Evolutionary conservation across 2,113 vertebrate genomes (phyloP), one percentile per base, ranked within the genome.

Genomic region (Thermophis baileyi): DNA sequence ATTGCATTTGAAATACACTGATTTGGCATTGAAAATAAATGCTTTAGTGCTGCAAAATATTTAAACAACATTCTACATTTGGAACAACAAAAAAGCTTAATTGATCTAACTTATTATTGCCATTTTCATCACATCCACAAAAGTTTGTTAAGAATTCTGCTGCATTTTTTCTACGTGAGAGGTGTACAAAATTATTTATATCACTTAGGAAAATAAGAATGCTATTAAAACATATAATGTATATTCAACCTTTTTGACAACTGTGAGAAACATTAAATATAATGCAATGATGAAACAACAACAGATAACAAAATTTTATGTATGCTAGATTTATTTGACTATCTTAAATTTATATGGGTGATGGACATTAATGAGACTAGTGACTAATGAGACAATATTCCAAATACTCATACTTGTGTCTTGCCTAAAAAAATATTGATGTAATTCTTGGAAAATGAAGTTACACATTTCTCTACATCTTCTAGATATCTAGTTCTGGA

Each of bases 31-130:
- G n/a, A 60, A 60, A 90, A 57, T 60, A 50, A 93, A 92, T 53
- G 18, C 50, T 25, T 89, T 94, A 25, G 27, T 92, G 9, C 86
- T n/a, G 4, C 91, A 89, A 18, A 51, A 20, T n/a, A 89, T 91
- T 93, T 89, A 87, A 92, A 51, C 51, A 51, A 94, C 44, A 85
- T 55, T 89, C 81, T 91, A 92, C 85, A 46, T 89, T 95, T 95
- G 88, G 44, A 57, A 90, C 0, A 0, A 0, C 0, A 51, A 90
- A 74, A 60, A 57, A 93, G 53, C 46, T 4, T 89, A 95, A 87
- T 0, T 0, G 87, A 93, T 94, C 92, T 91, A 92, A 92, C 92
- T 55, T 87, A 93, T 50, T 89, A 85, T 27, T 89, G 87, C 69
- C 0, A 0, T 89, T 91, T 92, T 92, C 0, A 4, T 47, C 87